Evolutionary conservation across 2,888 invertebrate species (phyloP), one percentile per base, ranked within the genome.

Genomic region (Diarsia rubi): DNA sequence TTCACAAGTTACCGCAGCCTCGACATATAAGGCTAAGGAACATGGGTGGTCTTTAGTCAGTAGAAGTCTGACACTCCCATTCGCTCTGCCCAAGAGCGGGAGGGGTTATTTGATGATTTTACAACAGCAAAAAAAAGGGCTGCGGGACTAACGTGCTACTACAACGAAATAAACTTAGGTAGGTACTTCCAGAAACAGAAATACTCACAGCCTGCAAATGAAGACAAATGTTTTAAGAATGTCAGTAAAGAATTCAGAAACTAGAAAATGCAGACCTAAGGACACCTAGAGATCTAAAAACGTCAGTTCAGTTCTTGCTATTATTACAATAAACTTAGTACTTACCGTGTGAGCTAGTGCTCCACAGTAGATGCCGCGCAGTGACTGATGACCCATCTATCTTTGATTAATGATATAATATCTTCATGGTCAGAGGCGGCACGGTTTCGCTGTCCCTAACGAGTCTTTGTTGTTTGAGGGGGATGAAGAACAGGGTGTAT

Each of bases 381-480:
- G n/a, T 27, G 37, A 79, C 11, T n/a, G 31, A 79, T 72, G n/a
- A 49, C 47, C 31, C 16, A 31, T 16, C 44, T 31, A 16, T 75
- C 9, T n/a, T 1, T 21, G 27, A 57, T 21, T 24, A n/a, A 11
- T 31, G 44, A n/a, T 31, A 74, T 45, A n/a, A 54, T 24, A 24
- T 27, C 8, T 11, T 11, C 16, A 21, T 3, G 14, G n/a, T 52
- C 45, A 24, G 45, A 27, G 14, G 27, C 21, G 54, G 27, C 37
- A 37, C 57, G 27, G 37, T 42, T 31, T 9, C 19, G 47, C 42
- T 19, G 45, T 21, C 65, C n/a, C 9, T 63, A 21, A 37, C 42
- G n/a, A 37, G 44, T 31, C 12, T 44, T 11, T 37, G 24, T 19
- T 12, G n/a, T n/a, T n/a, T n/a, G n/a, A n/a, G n/a, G n/a, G n/a